phyloP scores from a whole-genome alignment of 2,888 invertebrate genomes.

The Rutpela maculata region DNA sequence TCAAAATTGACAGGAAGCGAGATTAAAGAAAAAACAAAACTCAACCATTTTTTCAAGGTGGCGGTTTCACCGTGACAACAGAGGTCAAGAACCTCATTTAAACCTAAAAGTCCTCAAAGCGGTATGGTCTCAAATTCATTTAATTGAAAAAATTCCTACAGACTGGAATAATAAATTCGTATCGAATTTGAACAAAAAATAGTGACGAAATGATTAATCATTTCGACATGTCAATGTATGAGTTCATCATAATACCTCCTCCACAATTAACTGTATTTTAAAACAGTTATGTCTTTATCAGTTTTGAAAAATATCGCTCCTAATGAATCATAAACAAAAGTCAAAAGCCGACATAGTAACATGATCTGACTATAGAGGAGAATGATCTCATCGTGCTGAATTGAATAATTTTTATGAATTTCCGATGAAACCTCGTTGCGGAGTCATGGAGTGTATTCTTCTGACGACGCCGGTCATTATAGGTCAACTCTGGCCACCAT shows the following conservation, averaged over 20 bases:
- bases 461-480: conserved; percentile 30
- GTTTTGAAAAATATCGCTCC: background rate
- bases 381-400: conserved; percentile 25
- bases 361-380: conserved; percentile 1
- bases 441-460: conserved; percentile 25
- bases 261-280: background rate
- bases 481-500: conserved; percentile 31
- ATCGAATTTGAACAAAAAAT: too few species aligned
- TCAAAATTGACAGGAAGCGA: too few species aligned
- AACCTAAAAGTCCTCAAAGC: too few species aligned
- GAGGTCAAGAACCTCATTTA: too few species aligned
- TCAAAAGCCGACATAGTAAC: conserved; percentile 15
- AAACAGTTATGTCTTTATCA: background rate
- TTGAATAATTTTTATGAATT: conserved; percentile 27
- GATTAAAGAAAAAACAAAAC: too few species aligned
- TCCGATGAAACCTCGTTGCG: conserved; percentile 27
- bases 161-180: too few species aligned
- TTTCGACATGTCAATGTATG: background rate
- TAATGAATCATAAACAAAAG: background rate
- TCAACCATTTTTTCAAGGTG: too few species aligned
- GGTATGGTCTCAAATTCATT: too few species aligned
- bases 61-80: too few species aligned
- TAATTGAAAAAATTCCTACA: too few species aligned
- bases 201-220: too few species aligned
- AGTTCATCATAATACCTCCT: background rate